Evolutionary conservation across 2,888 invertebrate genomes (phyloP).

Genomic region (Entomobrya multifasciata): DNA sequence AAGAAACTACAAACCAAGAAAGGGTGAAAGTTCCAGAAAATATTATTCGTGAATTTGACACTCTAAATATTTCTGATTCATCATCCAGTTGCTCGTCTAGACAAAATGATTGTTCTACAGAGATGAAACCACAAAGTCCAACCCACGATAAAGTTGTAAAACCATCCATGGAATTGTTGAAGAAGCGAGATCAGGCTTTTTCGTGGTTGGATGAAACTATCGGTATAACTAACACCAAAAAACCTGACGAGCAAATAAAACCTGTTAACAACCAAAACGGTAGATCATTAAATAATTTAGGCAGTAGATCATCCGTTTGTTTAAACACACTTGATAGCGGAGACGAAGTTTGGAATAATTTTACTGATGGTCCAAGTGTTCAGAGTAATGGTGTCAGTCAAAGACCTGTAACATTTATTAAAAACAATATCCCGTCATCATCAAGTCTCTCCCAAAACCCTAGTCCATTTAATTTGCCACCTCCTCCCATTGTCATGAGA

Average conservation of each 20-base stretch:
- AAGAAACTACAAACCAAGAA: neutral
- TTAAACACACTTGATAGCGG: constrained; percentile 75
- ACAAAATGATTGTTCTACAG: constrained; percentile 7
- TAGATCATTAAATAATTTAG: constrained; percentile 47
- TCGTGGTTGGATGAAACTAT: constrained; percentile 82
- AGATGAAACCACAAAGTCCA: constrained; percentile 41
- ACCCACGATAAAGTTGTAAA: constrained; percentile 44
- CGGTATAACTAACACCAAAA: constrained; percentile 65
- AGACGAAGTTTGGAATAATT: constrained; percentile 78
- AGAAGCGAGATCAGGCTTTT: constrained; percentile 81
- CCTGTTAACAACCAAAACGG: constrained; percentile 8
- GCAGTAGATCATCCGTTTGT: constrained; percentile 41
- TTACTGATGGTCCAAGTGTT: constrained; percentile 31
- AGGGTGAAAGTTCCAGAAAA: constrained; percentile 51
- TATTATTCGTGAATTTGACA: constrained; percentile 63
- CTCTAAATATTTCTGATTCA: constrained; percentile 39
- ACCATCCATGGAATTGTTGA: constrained; percentile 76
- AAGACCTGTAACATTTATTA: constrained; percentile 61
- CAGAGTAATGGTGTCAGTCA: constrained; percentile 10
- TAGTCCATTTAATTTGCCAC: constrained; percentile 76
- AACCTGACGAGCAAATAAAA: neutral
- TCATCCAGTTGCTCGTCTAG: neutral
- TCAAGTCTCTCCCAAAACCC: constrained; percentile 44
- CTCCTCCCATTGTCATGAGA: constrained; percentile 76
- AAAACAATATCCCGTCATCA: constrained; percentile 60